Conservation (phyloP, 1,140 invertebrate species). For the Ditylenchus dipsaci region DNA sequence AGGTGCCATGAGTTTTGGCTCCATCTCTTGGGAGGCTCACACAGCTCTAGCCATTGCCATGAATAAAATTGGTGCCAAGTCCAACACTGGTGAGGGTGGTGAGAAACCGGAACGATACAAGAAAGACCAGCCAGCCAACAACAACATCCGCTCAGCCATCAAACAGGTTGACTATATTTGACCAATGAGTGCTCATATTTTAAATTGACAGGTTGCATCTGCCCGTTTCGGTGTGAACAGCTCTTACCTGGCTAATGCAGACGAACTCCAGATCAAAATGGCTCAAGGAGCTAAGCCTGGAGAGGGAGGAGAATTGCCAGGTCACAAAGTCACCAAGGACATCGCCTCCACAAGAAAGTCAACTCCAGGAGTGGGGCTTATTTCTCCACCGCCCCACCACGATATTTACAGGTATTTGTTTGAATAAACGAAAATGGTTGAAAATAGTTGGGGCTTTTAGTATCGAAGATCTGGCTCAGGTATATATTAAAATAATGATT, state of each 20-base stretch:
- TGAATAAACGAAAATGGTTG: too few species aligned
- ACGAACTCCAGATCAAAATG: conserved; percentile 96
- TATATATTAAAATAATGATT: conserved; percentile 1
- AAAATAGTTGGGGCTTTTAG: conserved; percentile 53
- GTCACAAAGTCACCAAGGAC: conserved; percentile 82
- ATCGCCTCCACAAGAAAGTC: conserved; percentile 92
- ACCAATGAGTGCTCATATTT: too few species aligned
- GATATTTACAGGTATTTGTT: conserved; percentile 77
- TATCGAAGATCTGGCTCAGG: conserved; percentile 93
- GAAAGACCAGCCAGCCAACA: conserved; percentile 69
- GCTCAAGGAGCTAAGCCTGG: conserved; percentile 95
- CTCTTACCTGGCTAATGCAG: conserved; percentile 88
- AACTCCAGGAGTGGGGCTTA: conserved; percentile 91
- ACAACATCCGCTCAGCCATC: conserved; percentile 69
- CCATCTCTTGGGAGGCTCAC: conserved; percentile 87
- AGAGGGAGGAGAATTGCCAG: conserved; percentile 86
- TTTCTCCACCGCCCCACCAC: conserved; percentile 96
- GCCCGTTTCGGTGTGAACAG: conserved; percentile 94
- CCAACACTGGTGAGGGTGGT: conserved; percentile 90
- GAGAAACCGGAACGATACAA: conserved; percentile 78
- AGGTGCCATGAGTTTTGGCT: conserved; percentile 87
- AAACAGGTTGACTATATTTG: conserved; percentile 62
- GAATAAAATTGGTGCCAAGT: conserved; percentile 90
- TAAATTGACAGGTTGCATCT: conserved; percentile 80
- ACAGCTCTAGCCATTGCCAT: conserved; percentile 88